Conservation (phyloP, 2,888 invertebrate genomes). For the Neoascia interrupta region DNA sequence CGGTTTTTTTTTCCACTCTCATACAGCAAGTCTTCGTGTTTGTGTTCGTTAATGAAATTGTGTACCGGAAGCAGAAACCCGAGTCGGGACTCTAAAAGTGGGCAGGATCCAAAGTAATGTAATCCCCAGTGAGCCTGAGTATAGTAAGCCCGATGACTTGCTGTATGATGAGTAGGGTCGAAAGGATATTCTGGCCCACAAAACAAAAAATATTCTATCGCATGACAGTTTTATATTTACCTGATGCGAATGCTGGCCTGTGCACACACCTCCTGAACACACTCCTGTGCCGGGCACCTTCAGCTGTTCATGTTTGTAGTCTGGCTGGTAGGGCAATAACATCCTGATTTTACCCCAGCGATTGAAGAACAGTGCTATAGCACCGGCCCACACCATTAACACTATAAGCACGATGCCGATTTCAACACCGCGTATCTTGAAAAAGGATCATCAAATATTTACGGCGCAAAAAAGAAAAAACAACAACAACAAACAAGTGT, state of each 20-base stretch:
- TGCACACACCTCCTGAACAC: slow-evolving; percentile 83
- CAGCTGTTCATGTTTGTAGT: slow-evolving; percentile 92
- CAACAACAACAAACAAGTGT: too few relatives aligned
- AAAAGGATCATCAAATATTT: slow-evolving; percentile 9
- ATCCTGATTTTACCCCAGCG: slow-evolving; percentile 94
- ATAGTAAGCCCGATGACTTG: slow-evolving; percentile 32
- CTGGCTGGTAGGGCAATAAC: slow-evolving; percentile 94
- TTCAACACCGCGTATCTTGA: slow-evolving; percentile 92
- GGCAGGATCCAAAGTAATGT: slow-evolving; percentile 17
- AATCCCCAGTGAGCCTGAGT: slow-evolving; percentile 1
- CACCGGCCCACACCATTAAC: slow-evolving; percentile 91
- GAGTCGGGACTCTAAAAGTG: background rate
- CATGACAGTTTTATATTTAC: too few relatives aligned
- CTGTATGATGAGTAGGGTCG: too few relatives aligned
- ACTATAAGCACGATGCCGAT: slow-evolving; percentile 92
- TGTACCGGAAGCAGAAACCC: background rate
- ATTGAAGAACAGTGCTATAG: slow-evolving; percentile 92
- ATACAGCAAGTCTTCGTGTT: slow-evolving; percentile 49
- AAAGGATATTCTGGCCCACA: too few relatives aligned
- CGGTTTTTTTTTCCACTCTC: slow-evolving; percentile 12
- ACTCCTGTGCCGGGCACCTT: slow-evolving; percentile 88
- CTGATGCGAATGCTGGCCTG: slow-evolving; percentile 82
- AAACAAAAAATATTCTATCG: background rate
- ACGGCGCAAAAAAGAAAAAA: background rate
- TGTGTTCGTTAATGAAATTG: slow-evolving; percentile 36